Base-by-base conservation (phyloP, 2,113 vertebrate genomes). In the Penelope pileata region DNA sequence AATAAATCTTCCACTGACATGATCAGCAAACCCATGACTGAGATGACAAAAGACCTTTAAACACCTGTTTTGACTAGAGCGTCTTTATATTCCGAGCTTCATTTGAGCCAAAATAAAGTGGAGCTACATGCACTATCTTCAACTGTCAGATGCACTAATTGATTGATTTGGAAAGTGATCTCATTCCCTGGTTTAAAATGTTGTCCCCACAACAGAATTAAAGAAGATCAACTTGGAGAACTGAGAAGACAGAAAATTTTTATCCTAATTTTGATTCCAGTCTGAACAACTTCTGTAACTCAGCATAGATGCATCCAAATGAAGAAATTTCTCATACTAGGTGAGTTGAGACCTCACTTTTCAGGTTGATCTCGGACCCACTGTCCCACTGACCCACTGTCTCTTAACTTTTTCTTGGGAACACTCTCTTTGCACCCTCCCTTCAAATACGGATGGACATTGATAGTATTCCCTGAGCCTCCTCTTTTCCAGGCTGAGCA, bases 21-120 rank as follows among this genome's bases (percentile, higher is more conserved):
- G 30, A 82, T 43, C 58, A 88, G 18, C 24, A 84, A 75, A 68
- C 21, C 19, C 23, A 17, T 12, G 45, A 90, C 50, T 27, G 56
- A 75, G 43, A 86, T 78, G 67, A 75, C 32, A 81, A 60, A 92
- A 78, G 17, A 77, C 59, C 8, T 80, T 80, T 83, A 54, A 91
- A 83, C 21, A 63, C 10, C 10, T 47, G 3, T 60, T 86, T 56
- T 70, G 50, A 26, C 34, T 56, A 54, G 1, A 73, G 17, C 3
- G 81, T 1, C n/a, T 94, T 90, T 86, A 50, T 77, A 84, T 86
- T 75, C 34, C 84, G 64, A 67, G 32, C 64, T 86, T 80, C 15
- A n/a, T 90, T 91, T 66, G 2, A 86, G 34, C 12, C 16, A 88
- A 93, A 90, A 83, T 83, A 90, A 88, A 78, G 42, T 38, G 50